Conservation (phyloP, 2,797 vertebrate genomes). For the Sciurus carolinensis region DNA sequence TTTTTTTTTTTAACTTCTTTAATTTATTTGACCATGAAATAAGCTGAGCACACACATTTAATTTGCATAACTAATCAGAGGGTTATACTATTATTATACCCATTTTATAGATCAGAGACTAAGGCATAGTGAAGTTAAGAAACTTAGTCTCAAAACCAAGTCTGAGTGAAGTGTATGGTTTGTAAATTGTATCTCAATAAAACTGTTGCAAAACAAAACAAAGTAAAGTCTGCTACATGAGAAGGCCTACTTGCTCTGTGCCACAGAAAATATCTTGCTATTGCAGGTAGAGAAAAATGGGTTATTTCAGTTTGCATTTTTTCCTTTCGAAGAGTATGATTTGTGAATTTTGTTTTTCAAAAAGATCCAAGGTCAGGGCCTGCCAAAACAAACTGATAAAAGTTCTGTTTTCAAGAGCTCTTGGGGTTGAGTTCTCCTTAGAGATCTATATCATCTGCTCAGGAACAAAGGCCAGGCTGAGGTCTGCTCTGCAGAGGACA, state of each 20-base stretch:
- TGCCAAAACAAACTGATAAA: neutral
- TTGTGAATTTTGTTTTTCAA: constrained; percentile 29
- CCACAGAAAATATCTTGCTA: neutral
- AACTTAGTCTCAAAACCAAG: constrained; percentile 23
- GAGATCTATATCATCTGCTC: neutral
- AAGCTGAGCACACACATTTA: neutral
- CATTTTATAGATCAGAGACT: neutral
- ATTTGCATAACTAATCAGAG: neutral
- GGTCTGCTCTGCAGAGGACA: neutral
- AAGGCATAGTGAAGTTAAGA: neutral
- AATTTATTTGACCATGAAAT: neutral
- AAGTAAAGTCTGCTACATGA: neutral
- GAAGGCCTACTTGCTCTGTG: neutral
- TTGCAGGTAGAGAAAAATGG: neutral
- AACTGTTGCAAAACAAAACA: neutral
- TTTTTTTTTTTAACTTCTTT: neutral
- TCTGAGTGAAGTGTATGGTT: neutral
- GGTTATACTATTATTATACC: neutral
- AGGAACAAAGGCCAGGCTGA: neutral
- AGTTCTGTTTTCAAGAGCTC: neutral
- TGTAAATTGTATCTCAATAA: neutral
- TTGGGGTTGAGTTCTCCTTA: neutral
- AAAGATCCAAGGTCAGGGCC: neutral
- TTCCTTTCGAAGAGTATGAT: neutral
- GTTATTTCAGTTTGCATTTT: neutral